Evolutionary conservation across 2,113 vertebrate species (phyloP).

Genomic region (Periophthalmodon schlosseri): DNA sequence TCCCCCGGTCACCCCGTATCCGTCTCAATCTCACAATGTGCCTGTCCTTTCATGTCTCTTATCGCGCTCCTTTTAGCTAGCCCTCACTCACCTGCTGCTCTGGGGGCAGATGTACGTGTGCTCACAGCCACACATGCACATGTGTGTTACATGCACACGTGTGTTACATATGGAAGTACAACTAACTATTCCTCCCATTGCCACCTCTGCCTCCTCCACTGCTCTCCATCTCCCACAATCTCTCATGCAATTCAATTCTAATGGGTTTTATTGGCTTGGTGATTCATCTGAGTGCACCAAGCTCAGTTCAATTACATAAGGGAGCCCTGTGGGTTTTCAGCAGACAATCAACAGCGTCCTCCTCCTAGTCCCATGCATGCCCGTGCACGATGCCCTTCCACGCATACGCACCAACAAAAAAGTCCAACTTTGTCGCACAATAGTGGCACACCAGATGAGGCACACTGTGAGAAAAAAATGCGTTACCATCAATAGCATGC

Average conservation of each 20-base stretch:
- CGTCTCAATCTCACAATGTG: slow-evolving; percentile 15
- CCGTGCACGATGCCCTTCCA: slow-evolving; percentile 16
- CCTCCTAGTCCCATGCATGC: slow-evolving; percentile 35
- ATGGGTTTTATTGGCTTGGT: slow-evolving; percentile 72
- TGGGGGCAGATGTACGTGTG: slow-evolving; percentile 4
- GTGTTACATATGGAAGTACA: slow-evolving; percentile 18
- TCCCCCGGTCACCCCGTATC: slow-evolving; percentile 53
- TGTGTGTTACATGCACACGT: neutral
- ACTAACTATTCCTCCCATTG: slow-evolving; percentile 23
- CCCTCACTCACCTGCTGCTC: neutral
- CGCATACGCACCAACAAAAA: slow-evolving; percentile 27
- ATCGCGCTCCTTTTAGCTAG: slow-evolving; percentile 12
- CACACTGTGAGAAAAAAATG: slow-evolving; percentile 30
- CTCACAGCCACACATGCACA: neutral
- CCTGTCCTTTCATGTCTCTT: slow-evolving; percentile 31
- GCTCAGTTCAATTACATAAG: slow-evolving; percentile 71
- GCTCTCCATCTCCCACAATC: slow-evolving; percentile 33
- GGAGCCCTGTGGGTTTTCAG: slow-evolving; percentile 52
- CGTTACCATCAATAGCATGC: neutral
- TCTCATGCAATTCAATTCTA: slow-evolving; percentile 67
- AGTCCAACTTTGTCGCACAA: slow-evolving; percentile 53
- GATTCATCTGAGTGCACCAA: slow-evolving; percentile 66
- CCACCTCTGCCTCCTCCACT: slow-evolving; percentile 18
- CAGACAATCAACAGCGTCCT: slow-evolving; percentile 62
- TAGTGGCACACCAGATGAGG: slow-evolving; percentile 42